Conservation (phyloP, 2,888 invertebrate species). For the Thumatha senex region DNA sequence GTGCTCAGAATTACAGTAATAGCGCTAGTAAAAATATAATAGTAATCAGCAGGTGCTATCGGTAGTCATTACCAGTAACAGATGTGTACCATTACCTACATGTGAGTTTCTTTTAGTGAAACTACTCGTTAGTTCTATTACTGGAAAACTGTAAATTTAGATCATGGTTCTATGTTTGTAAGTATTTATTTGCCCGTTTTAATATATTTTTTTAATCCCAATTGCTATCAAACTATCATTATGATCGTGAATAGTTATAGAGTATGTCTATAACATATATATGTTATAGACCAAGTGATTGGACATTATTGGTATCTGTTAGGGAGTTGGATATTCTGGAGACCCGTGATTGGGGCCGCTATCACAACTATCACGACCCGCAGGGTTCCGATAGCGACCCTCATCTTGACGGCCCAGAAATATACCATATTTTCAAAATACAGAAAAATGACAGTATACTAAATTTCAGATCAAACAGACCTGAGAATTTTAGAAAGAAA, state of each 20-base stretch:
- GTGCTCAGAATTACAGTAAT: constrained; percentile 68
- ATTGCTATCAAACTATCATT: background rate
- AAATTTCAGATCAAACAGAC: too few species aligned
- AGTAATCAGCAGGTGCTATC: constrained; percentile 64
- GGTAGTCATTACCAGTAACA: constrained; percentile 37
- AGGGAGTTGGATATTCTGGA: too few species aligned
- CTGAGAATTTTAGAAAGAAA: too few species aligned
- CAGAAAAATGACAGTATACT: too few species aligned
- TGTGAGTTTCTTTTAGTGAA: constrained; percentile 34
- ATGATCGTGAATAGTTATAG: background rate
- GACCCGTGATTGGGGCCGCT: too few species aligned
- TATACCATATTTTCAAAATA: too few species aligned
- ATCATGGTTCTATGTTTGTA: background rate
- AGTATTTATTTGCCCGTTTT: background rate
- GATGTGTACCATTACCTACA: constrained; percentile 29
- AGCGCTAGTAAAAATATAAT: constrained; percentile 64
- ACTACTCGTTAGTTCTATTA: constrained; percentile 15
- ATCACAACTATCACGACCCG: too few species aligned
- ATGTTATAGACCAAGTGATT: too few species aligned
- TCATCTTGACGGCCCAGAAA: too few species aligned
- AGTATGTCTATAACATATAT: too few species aligned
- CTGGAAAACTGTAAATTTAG: constrained; percentile 14
- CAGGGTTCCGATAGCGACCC: too few species aligned
- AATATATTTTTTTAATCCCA: background rate
- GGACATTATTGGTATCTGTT: too few species aligned